Evolutionary conservation across 2,797 vertebrate genomes (phyloP), one percentile per base, ranked within the genome.

Genomic region (Hippopotamyrus pictus): DNA sequence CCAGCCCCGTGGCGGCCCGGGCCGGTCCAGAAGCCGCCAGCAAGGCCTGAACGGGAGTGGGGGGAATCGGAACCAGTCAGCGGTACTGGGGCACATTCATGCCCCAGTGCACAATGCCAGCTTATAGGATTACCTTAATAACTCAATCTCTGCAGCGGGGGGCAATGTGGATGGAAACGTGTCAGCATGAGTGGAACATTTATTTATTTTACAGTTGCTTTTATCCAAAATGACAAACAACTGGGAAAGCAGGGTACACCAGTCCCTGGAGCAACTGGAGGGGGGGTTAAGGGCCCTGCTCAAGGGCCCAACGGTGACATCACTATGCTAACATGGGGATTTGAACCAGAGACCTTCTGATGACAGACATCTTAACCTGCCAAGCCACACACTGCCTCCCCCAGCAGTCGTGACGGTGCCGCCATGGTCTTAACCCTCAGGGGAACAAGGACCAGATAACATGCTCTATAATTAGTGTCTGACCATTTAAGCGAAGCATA

Each of bases 1-100:
- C 97, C 89, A 97, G 93, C 17, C 94, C 95, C 1, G 94, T 91
- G 0, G 95, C 91, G 0, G 95, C 95, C 29, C 92, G 88, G 89
- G 94, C 94, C 88, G 93, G 92, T 0, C 89, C 93, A 0, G 93
- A 90, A 0, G 92, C 89, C 0, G 92, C 90, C 92, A 96, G 89
- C 91, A 96, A 89, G 86, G 93, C 95, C 96, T 96, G 90, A 25
- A 82, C 46, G 4, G 88, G 54, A 50, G 3, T 6, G 48, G 11
- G 46, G 22, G 62, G 6, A 25, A 17, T 14, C 48, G 12, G 41
- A 22, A 82, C 17, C 69, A 73, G 12, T 7, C 76, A 46, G 22
- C 1, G 9, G 50, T 50, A 29, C 41, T 41, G 41, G 41, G 41
- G 41, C n/a, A 2, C 46, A 22, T 59, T 57, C 53, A 54, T 12